These are phyloP conservation scores for Lamproptera curius DNA, from an alignment of 2,888 invertebrate species.

Conservation along the genomic window DNA sequence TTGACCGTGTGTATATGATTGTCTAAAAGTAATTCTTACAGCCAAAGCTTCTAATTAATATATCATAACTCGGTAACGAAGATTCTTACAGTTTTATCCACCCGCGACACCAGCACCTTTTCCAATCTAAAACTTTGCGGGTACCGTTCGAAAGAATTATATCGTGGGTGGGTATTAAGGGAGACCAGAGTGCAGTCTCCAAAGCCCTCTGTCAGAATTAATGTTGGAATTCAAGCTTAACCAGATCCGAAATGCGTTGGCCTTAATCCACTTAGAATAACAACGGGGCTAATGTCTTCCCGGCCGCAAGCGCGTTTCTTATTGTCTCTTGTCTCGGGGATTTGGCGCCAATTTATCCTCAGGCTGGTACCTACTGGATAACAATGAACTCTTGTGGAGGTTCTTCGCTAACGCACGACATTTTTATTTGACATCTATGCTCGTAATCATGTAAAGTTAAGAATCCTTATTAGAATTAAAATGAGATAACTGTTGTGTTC, in stretches of 20 bases:
- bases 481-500: too few species aligned
- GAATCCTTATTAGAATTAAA: too few species aligned
- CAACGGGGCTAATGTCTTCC: slow-evolving; percentile 61
- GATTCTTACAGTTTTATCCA: too few species aligned
- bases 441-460: too few species aligned
- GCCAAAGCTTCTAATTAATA: too few species aligned
- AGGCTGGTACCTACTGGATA: slow-evolving; percentile 4
- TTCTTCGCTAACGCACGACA: slow-evolving; percentile 6
- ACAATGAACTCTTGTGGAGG: slow-evolving; percentile 7
- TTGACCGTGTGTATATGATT: too few species aligned
- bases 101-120: neutral
- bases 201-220: slow-evolving; percentile 62
- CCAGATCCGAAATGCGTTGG: slow-evolving; percentile 70
- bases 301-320: slow-evolving; percentile 49
- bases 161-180: slow-evolving; percentile 5
- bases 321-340: slow-evolving; percentile 48
- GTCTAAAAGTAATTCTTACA: too few species aligned
- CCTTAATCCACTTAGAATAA: slow-evolving; percentile 76
- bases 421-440: too few species aligned
- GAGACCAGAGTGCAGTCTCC: slow-evolving; percentile 47
- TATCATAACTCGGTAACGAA: too few species aligned
- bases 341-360: slow-evolving; percentile 51
- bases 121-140: slow-evolving; percentile 9
- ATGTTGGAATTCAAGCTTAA: slow-evolving; percentile 63
- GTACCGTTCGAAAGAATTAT: slow-evolving; percentile 16